These are phyloP conservation scores for Ochropacha duplaris DNA, from an alignment of 2,888 invertebrate genomes.

Conservation along the genomic window DNA sequence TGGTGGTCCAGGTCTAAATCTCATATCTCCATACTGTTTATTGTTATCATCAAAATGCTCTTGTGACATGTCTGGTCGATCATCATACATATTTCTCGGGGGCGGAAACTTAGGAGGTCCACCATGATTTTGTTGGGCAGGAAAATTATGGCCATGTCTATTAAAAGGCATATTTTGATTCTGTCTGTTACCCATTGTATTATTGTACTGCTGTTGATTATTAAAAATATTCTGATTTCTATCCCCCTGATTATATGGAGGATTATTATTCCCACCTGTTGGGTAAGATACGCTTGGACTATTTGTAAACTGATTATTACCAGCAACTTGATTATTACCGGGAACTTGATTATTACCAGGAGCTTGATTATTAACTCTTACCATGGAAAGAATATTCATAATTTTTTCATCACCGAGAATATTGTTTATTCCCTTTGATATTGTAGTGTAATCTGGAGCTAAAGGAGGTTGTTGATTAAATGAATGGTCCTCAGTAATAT, in stretches of 20 bases:
- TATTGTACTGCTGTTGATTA: slow-evolving; percentile 38
- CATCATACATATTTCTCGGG: slow-evolving; percentile 37
- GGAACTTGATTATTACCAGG: background rate
- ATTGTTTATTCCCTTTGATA: slow-evolving; percentile 84
- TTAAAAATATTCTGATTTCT: slow-evolving; percentile 41
- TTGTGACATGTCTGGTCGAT: slow-evolving; percentile 31
- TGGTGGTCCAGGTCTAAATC: slow-evolving; percentile 11
- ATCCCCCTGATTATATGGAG: slow-evolving; percentile 42
- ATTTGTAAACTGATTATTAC: background rate
- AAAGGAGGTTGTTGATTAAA: slow-evolving; percentile 18
- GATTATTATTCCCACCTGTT: slow-evolving; percentile 21
- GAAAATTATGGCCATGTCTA: slow-evolving; percentile 32
- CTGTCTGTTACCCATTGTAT: slow-evolving; percentile 11
- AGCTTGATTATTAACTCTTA: slow-evolving; percentile 40
- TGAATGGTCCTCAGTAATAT: slow-evolving; percentile 53
- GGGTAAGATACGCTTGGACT: background rate
- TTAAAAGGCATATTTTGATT: slow-evolving; percentile 39
- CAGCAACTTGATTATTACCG: background rate
- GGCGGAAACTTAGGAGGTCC: slow-evolving; percentile 33
- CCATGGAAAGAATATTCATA: slow-evolving; percentile 82
- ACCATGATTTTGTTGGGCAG: slow-evolving; percentile 32
- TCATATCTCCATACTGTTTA: slow-evolving; percentile 32
- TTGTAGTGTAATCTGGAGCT: slow-evolving; percentile 80
- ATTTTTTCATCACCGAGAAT: slow-evolving; percentile 86
- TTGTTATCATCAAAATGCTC: slow-evolving; percentile 48